Percentiles rank a stretch among this genome's conserved stretches.
Evolutionary conservation across 2,797 vertebrate genomes (phyloP).

Genomic region (Phataginus tetradactyla): DNA sequence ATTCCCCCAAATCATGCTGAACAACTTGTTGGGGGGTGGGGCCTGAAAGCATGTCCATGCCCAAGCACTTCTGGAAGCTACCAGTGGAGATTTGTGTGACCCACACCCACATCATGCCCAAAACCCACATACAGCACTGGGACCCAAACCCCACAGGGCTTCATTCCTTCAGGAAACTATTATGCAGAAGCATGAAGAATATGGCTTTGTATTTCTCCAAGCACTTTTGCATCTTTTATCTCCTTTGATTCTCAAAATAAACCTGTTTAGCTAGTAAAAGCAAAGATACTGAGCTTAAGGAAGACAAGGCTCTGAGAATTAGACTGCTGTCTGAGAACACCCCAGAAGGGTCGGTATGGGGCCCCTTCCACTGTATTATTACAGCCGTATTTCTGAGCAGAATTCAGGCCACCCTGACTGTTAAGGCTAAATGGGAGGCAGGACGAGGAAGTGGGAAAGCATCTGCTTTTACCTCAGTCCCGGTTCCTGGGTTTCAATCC

Average conservation of each 20-base stretch:
- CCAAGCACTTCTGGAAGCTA: neutral
- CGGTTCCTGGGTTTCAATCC: neutral
- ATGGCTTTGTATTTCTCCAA: neutral
- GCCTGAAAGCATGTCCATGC: neutral
- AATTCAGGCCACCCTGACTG: neutral
- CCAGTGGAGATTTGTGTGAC: neutral
- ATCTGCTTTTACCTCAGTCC: neutral
- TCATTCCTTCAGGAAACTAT: neutral
- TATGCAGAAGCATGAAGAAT: neutral
- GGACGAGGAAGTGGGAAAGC: neutral
- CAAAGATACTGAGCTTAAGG: neutral
- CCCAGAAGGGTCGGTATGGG: neutral
- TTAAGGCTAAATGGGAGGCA: neutral
- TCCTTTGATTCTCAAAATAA: conserved; percentile 35
- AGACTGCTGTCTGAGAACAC: neutral
- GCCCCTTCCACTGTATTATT: neutral
- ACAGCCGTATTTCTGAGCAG: neutral
- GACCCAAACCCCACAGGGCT: neutral
- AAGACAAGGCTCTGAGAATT: neutral
- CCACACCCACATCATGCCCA: neutral
- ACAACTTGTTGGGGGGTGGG: no score
- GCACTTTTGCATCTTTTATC: neutral
- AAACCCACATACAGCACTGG: neutral
- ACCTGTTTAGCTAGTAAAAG: neutral
- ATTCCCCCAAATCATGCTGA: neutral